Evolutionary conservation across 2,113 vertebrate genomes (phyloP).

Genomic region (Oxygymnocypris stewartii): DNA sequence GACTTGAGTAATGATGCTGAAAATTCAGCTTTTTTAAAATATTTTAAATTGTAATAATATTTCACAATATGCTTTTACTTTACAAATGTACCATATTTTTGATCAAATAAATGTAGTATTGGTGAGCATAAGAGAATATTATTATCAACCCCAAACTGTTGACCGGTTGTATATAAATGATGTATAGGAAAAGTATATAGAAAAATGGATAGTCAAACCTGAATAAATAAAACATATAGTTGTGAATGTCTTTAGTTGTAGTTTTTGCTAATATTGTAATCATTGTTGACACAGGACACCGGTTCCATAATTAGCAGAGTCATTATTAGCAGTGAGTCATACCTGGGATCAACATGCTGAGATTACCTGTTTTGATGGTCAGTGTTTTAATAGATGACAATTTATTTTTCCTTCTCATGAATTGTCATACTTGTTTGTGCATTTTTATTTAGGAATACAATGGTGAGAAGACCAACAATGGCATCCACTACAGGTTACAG

Average conservation of each 20-base stretch:
- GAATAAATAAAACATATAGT: neutral
- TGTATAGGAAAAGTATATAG: neutral
- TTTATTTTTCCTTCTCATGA: neutral
- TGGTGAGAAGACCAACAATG: slow-evolving; percentile 93
- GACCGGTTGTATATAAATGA: neutral
- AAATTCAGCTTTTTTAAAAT: neutral
- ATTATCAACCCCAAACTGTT: neutral
- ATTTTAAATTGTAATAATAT: neutral
- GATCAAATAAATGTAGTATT: neutral
- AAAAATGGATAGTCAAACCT: neutral
- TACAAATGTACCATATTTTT: neutral
- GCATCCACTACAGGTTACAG: slow-evolving; percentile 92
- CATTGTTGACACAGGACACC: neutral
- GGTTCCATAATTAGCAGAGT: neutral
- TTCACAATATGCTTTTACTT: neutral
- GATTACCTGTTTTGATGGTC: neutral
- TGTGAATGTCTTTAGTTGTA: neutral
- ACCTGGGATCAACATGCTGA: neutral
- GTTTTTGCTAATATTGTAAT: neutral
- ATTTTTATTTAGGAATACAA: slow-evolving; percentile 75
- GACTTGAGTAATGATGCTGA: neutral
- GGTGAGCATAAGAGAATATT: neutral
- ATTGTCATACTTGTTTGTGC: neutral
- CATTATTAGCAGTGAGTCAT: neutral
- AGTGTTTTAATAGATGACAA: neutral